These are phyloP conservation scores for Brachionus manjavacas DNA, from an alignment of 1,140 invertebrate genomes.

Conservation along the genomic window DNA sequence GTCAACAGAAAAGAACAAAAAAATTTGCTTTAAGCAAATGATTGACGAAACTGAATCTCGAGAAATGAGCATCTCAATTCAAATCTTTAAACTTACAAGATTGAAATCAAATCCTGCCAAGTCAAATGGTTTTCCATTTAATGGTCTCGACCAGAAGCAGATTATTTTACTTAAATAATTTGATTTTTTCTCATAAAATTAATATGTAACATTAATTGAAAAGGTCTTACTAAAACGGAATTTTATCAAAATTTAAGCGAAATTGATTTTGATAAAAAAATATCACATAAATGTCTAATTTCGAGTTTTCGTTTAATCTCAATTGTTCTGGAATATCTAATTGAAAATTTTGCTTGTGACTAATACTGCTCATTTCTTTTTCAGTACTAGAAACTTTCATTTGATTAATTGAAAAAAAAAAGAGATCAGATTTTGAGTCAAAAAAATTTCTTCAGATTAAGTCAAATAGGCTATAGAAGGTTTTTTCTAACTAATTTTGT, in stretches of 20 bases:
- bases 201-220: background rate
- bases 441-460: background rate
- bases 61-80: no score
- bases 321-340: background rate
- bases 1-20: no score
- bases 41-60: no score
- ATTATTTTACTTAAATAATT: no score
- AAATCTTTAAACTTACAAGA: no score
- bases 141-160: no score
- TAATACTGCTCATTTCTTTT: background rate
- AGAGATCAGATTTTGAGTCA: background rate
- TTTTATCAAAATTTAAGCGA: background rate
- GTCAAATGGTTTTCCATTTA: no score
- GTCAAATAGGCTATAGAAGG: background rate
- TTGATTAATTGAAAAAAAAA: background rate
- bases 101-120: no score
- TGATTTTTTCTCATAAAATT: background rate
- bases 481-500: background rate
- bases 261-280: background rate
- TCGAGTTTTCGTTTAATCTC: background rate
- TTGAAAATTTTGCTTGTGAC: background rate
- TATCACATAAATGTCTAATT: background rate
- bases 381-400: background rate
- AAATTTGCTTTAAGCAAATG: no score
- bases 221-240: background rate